These are phyloP conservation scores for Equus przewalskii DNA, from an alignment of 2,113 vertebrate genomes.

Conservation along the genomic window DNA sequence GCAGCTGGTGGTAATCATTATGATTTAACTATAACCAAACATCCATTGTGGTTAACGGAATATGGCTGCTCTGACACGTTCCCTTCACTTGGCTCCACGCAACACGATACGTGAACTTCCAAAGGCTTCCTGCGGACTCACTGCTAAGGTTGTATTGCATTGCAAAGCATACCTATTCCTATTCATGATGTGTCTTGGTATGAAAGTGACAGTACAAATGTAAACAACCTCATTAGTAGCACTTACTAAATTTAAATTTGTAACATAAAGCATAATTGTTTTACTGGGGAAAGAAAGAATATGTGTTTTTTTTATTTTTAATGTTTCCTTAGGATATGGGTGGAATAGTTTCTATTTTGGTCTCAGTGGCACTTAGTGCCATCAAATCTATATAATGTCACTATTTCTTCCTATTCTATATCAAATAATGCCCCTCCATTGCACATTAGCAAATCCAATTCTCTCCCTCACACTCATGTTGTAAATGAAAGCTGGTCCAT, in stretches of 20 bases:
- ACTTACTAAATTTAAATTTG: conserved; percentile 48
- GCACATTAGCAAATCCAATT: not conserved
- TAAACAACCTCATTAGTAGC: conserved; percentile 42
- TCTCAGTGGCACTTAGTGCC: not conserved
- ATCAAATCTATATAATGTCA: not conserved
- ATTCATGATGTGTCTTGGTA: not conserved
- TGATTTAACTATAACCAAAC: conserved; percentile 33
- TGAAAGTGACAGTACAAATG: not conserved
- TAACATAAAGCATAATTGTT: not conserved
- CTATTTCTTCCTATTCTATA: not conserved
- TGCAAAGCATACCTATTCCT: not conserved
- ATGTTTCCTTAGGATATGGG: not conserved
- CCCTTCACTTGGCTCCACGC: not conserved
- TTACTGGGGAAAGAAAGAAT: not conserved
- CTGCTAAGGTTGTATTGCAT: too few species aligned
- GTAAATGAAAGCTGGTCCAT: not conserved
- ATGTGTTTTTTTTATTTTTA: conserved; percentile 31
- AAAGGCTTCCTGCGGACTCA: accelerated
- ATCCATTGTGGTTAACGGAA: conserved; percentile 17
- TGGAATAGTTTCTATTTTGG: not conserved
- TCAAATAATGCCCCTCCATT: not conserved
- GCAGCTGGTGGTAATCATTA: not conserved
- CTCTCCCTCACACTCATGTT: not conserved
- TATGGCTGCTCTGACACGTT: not conserved
- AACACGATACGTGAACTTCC: not conserved